Evolutionary conservation across 2,113 vertebrate genomes (phyloP), one percentile per base, ranked within the genome.

Genomic region (Pica pica): DNA sequence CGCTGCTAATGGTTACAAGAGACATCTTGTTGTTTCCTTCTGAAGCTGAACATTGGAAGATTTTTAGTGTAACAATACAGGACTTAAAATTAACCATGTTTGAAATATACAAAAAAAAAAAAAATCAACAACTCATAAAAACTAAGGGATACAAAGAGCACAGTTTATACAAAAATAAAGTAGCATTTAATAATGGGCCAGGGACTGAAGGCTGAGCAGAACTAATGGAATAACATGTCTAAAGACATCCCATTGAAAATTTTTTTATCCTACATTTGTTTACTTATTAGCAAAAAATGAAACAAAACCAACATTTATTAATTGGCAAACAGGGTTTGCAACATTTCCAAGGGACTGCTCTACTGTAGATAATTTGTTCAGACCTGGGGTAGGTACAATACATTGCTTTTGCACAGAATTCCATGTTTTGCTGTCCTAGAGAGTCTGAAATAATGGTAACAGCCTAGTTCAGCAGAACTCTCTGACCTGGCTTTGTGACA

Each of bases 21-120:
- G 56, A 88, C 52, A 17, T 52, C 84, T 67, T 15, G 28, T 24
- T 41, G 15, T 49, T 71, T 77, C 64, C 37, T 27, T 68, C 82
- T 9, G 68, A 88, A 90, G 79, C 33, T 44, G 92, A 93, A 91
- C 50, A 6, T 10, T 6, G 56, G 50, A 63, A 78, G 35, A 27
- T 23, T 86, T 93, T 91, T 93, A 86, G 82, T 95, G 91, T 94
- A 89, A 94, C 60, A 64, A 83, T 37, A 79, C 17, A 90, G 56
- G 75, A 88, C 27, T 83, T 86, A 44, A 94, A 91, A 91, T 75
- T 26, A 85, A 61, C 20, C 52, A 63, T 28, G 28, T 74, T 52
- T 90, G 90, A 90, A 90, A 96, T 90, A 94, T 22, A 95, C 83
- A 94, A 92, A 96, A 92, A 87, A 96, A 92, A 87, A 81, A 94